Evolutionary conservation across 2,797 vertebrate species (phyloP), one percentile per base, ranked within the genome.

Genomic region (Leucoraja ocellata): DNA sequence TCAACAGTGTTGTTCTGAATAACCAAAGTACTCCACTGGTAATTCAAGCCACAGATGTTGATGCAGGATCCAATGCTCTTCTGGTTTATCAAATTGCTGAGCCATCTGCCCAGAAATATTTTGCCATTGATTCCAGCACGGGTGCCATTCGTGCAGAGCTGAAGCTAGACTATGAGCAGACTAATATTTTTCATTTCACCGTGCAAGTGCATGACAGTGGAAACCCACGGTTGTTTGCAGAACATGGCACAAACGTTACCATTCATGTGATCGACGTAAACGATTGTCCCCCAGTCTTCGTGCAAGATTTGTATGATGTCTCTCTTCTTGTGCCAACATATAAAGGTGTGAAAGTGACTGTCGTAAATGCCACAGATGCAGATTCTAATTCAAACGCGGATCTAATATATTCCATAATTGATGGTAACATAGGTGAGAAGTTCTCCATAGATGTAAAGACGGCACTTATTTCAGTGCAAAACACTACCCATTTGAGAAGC

Each of bases 401-500:
- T 94, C 95, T 99, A 25, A 96, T 99, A 81, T 99, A 98, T 95
- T 98, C 98, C 83, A 98, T 99, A 94, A 96, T 97, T 0, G 98
- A 99, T 94, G 99, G 99, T 92, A 99, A 99, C 94, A 99, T 99
- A 9, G 99, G 98, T 74, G 98, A 99, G 94, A 99, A 99, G 96
- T 99, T 99, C 94, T 96, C 95, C 94, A 96, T 99, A 79, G 97
- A 98, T 95, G 95, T 96, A 0, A 95, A 94, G 93, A 97, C 96
- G 1, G 99, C 98, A 9, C 95, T 97, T 14, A 96, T 99, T 94
- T 97, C 96, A 6, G 96, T 99, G 91, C 98, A 98, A 93, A 99
- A 99, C 94, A 97, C 98, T 93, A 98, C 97, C 93, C 98, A 99
- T 78, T 94, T 99, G 93, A 97, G 99, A 95, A 99, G 98, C 95